Percentiles rank a stretch among this genome's conserved stretches.
These are phyloP conservation scores for Aphelenchoides fujianensis DNA, from an alignment of 1,140 invertebrate genomes.

Conservation along the genomic window DNA sequence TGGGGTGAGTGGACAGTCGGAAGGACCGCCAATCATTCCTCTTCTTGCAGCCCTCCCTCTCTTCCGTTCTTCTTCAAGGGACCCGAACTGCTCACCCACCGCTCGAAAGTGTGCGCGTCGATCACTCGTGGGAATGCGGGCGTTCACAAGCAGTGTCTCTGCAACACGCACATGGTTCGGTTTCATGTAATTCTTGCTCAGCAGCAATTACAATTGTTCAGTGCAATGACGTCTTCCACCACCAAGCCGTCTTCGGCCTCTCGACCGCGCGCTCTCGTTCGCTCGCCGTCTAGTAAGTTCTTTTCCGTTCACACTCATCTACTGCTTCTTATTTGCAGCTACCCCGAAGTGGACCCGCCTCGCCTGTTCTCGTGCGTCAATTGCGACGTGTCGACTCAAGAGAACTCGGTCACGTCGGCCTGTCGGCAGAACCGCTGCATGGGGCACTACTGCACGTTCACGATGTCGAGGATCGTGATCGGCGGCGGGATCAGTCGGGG, in stretches of 20 bases:
- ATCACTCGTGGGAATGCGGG: conserved; percentile 44
- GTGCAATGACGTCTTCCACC: background rate
- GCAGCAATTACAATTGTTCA: too few species aligned
- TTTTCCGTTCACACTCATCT: too few species aligned
- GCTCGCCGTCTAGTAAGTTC: conserved; percentile 23
- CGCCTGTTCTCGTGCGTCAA: conserved; percentile 47
- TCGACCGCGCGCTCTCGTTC: conserved; percentile 15
- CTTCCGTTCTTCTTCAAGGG: conserved; percentile 56
- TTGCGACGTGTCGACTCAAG: conserved; percentile 53
- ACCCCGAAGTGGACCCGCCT: conserved; percentile 4
- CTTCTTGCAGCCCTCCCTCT: conserved; percentile 55
- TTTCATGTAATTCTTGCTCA: too few species aligned
- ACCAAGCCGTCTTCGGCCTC: conserved; percentile 12
- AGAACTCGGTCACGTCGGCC: conserved; percentile 44
- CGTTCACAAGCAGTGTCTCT: conserved; percentile 52
- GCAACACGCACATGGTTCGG: conserved; percentile 38
- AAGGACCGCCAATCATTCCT: conserved; percentile 4
- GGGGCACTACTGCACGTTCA: conserved; percentile 55
- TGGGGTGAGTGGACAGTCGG: background rate
- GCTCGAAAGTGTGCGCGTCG: conserved; percentile 52
- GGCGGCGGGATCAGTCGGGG: background rate
- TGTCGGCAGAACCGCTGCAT: conserved; percentile 51
- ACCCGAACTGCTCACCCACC: conserved; percentile 42
- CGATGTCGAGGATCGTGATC: conserved; percentile 43
- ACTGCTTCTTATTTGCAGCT: conserved; percentile 26